Percentiles rank a stretch among this genome's conserved stretches.
These are phyloP conservation scores for Sylvicapra grimmia DNA, from an alignment of 2,113 vertebrate genomes.

Conservation along the genomic window DNA sequence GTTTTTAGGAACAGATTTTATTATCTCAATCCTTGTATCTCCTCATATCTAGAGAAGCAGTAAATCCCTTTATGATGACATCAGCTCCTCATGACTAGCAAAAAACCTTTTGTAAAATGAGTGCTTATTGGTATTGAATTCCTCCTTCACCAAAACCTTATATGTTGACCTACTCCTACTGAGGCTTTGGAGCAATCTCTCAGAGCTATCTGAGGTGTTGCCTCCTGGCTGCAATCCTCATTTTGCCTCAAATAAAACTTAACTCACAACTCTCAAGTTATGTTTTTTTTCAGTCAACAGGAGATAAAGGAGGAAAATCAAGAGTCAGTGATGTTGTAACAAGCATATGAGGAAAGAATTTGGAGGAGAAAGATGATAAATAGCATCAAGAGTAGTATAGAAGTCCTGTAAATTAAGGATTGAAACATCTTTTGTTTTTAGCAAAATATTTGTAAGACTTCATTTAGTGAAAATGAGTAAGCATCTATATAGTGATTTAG, in stretches of 20 bases:
- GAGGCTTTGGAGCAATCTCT: neutral
- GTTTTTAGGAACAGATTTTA: neutral
- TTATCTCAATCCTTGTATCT: neutral
- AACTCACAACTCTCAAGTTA: neutral
- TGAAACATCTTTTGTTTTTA: neutral
- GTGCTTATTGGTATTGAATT: neutral
- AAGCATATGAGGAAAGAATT: neutral
- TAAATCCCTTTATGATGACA: neutral
- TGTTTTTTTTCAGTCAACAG: neutral
- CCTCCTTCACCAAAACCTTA: neutral
- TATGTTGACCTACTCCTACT: neutral
- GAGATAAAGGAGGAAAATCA: neutral
- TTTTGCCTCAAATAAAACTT: neutral
- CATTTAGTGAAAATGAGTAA: neutral
- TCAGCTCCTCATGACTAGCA: neutral
- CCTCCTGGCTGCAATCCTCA: neutral
- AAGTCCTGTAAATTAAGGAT: neutral
- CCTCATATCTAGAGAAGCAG: neutral
- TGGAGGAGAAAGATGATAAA: neutral
- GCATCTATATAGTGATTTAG: neutral
- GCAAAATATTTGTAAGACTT: neutral
- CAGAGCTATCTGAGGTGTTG: neutral
- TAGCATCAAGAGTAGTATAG: neutral
- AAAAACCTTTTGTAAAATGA: neutral
- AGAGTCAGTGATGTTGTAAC: neutral